Evolutionary conservation across 2,888 invertebrate species (phyloP).

Genomic region (Heliconius ismenius): DNA sequence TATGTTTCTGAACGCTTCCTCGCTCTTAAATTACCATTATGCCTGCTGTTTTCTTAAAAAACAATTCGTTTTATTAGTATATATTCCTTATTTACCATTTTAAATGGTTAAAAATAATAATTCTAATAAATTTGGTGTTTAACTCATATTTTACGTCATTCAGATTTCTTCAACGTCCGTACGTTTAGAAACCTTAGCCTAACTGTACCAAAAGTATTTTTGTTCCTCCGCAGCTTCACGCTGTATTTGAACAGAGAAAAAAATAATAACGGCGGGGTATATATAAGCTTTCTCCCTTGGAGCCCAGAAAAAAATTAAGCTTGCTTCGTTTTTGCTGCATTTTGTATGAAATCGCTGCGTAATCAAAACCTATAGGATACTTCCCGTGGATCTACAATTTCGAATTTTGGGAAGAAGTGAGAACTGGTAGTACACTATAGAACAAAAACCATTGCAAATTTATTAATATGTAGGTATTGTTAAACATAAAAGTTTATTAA

Average conservation of each 20-base stretch:
- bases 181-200: neutral
- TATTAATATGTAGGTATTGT: too few relatives aligned
- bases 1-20: constrained; percentile 16
- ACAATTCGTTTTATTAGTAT: neutral
- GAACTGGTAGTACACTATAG: too few relatives aligned
- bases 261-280: too few relatives aligned
- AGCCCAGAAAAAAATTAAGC: too few relatives aligned
- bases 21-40: constrained; percentile 16
- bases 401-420: too few relatives aligned
- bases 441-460: too few relatives aligned
- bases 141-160: neutral
- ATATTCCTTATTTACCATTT: neutral
- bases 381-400: too few relatives aligned
- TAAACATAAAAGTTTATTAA: too few relatives aligned
- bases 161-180: neutral
- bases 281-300: too few relatives aligned
- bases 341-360: too few relatives aligned
- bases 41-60: neutral
- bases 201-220: neutral
- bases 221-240: neutral
- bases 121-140: neutral
- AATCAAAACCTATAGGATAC: too few relatives aligned
- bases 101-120: neutral
- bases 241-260: neutral
- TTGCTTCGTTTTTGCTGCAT: too few relatives aligned